Conservation (phyloP, 2,113 vertebrate genomes). For the Peromyscus californicus region DNA sequence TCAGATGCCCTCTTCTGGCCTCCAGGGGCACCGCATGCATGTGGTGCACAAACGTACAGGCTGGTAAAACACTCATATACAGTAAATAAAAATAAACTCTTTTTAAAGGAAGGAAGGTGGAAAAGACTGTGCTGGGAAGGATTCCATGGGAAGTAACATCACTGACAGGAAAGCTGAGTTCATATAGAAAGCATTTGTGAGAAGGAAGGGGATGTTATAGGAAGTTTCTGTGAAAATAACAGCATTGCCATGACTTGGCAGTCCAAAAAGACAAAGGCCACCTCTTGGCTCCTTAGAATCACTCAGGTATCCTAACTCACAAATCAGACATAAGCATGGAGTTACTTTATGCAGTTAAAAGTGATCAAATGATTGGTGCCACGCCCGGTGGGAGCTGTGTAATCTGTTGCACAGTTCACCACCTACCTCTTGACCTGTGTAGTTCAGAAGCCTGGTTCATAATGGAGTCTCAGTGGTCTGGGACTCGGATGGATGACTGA, state of each 20-base stretch:
- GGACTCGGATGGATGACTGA: neutral
- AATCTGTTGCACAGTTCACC: neutral
- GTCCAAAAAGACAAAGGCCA: neutral
- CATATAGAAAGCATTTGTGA: slow-evolving; percentile 6
- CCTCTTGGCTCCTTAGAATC: neutral
- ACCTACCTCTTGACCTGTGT: neutral
- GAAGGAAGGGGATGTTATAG: neutral
- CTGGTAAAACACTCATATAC: neutral
- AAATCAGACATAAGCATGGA: neutral
- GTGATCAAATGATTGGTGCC: neutral
- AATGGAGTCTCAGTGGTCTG: neutral
- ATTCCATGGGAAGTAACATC: neutral
- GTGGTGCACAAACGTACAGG: no score
- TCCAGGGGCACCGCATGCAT: neutral
- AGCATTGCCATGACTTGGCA: neutral
- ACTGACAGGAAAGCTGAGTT: slow-evolving; percentile 4
- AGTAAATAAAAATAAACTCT: neutral
- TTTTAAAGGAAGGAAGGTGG: neutral
- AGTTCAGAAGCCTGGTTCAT: neutral
- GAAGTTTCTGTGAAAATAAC: slow-evolving; percentile 2
- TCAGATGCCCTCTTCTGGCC: neutral
- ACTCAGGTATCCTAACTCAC: neutral
- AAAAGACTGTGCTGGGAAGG: neutral
- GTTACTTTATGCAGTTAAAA: neutral
- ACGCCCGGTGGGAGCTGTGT: neutral